A percentile compares a stretch with the other conserved stretches of the same genome.
Evolutionary conservation across 2,888 invertebrate species (phyloP).

Genomic region (Pyrocoelia pectoralis): DNA sequence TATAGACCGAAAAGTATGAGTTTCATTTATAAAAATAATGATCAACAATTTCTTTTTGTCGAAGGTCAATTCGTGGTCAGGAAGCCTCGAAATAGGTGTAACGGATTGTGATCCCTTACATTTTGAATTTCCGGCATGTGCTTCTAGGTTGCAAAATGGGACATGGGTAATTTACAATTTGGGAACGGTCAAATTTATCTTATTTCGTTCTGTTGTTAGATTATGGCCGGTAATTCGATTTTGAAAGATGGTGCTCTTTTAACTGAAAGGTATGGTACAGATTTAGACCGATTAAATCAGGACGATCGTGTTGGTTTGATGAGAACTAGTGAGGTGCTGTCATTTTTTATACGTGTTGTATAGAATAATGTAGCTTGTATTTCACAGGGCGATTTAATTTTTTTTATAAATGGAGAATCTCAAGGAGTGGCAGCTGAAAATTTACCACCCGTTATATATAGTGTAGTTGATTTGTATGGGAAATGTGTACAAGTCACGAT

Average conservation of each 20-base stretch:
- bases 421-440: conserved; percentile 86
- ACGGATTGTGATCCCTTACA: conserved; percentile 74
- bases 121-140: conserved; percentile 76
- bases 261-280: conserved; percentile 84
- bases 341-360: not conserved
- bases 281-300: conserved; percentile 83
- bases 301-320: conserved; percentile 87
- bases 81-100: conserved; percentile 79
- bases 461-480: conserved; percentile 83
- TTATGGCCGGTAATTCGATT: conserved; percentile 88
- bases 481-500: conserved; percentile 82
- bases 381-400: conserved; percentile 78
- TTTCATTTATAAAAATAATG: not conserved
- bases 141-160: conserved; percentile 79
- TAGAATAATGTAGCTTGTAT: not conserved
- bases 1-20: conserved; percentile 77
- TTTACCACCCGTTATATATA: conserved; percentile 78
- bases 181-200: not conserved
- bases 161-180: conserved; percentile 75
- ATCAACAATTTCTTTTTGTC: conserved; percentile 23
- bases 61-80: conserved; percentile 83
- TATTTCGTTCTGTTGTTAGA: conserved; percentile 59
- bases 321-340: conserved; percentile 75
- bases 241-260: conserved; percentile 85
- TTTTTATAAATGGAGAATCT: conserved; percentile 88